Evolutionary conservation across 2,797 vertebrate genomes (phyloP).

Genomic region (Melopsittacus undulatus): DNA sequence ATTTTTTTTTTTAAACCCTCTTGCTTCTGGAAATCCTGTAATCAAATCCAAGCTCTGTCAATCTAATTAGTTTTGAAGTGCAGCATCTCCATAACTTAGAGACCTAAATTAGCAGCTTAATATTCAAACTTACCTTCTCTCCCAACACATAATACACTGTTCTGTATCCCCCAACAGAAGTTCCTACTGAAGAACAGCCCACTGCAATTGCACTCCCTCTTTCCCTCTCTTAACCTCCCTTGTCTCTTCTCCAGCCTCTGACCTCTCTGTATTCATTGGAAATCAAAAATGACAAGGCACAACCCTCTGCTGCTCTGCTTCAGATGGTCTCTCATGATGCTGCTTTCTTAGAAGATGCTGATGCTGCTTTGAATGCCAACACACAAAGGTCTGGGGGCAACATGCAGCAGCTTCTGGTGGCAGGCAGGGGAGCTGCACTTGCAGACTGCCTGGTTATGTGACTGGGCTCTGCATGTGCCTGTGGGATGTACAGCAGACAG

Average conservation of each 20-base stretch:
- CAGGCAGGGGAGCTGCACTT: neutral
- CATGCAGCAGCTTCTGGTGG: neutral
- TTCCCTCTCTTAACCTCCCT: neutral
- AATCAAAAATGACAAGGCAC: accelerated
- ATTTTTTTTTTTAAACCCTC: constrained; percentile 10
- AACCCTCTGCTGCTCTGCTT: neutral
- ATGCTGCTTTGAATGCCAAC: neutral
- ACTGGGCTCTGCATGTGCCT: accelerated
- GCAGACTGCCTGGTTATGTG: accelerated
- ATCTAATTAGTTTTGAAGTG: constrained; percentile 72
- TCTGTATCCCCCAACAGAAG: neutral
- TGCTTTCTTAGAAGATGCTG: constrained; percentile 36
- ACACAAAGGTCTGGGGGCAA: accelerated
- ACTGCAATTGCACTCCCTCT: neutral
- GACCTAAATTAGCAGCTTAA: constrained; percentile 71
- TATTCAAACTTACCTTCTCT: constrained; percentile 59
- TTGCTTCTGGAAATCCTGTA: constrained; percentile 61
- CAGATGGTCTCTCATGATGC: neutral
- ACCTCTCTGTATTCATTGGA: accelerated
- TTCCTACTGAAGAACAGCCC: neutral
- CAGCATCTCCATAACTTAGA: constrained; percentile 50
- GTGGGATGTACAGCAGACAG: neutral
- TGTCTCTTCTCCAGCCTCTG: neutral
- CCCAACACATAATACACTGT: neutral
- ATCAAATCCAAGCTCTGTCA: constrained; percentile 63